phyloP scores from a whole-genome alignment of 2,113 vertebrate genomes.

The Loxodonta africana region DNA sequence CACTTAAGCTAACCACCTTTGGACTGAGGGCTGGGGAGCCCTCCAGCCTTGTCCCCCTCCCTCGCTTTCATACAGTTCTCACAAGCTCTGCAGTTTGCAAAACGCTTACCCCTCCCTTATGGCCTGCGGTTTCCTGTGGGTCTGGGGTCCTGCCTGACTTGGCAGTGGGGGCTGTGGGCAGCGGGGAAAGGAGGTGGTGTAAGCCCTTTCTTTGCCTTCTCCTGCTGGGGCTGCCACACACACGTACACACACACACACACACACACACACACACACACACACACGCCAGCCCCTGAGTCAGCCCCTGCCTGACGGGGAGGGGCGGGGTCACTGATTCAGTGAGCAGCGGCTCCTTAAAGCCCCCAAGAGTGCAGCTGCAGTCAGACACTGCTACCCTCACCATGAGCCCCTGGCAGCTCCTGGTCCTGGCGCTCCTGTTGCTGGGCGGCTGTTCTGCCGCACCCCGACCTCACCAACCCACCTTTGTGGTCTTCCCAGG shows the following conservation, averaged over 20 bases:
- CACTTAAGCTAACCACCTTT: not conserved
- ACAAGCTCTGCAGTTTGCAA: constrained; percentile 75
- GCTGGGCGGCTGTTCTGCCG: constrained; percentile 40
- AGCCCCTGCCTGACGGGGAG: not conserved
- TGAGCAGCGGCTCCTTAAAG: constrained; percentile 68
- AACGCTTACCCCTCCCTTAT: constrained; percentile 63
- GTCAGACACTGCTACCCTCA: constrained; percentile 59
- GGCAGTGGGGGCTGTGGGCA: constrained; percentile 54
- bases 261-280: constrained; percentile 35
- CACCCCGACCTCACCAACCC: constrained; percentile 10
- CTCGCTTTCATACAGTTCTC: constrained; percentile 44
- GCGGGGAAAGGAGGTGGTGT: constrained; percentile 63
- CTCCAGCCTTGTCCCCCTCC: not conserved
- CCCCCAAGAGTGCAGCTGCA: constrained; percentile 16
- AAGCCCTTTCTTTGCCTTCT: constrained; percentile 68
- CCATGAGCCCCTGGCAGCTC: constrained; percentile 71
- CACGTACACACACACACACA: not conserved
- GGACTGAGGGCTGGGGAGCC: not conserved
- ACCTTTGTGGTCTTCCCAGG: not conserved
- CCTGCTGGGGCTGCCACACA: constrained; percentile 32
- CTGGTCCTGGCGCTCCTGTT: constrained; percentile 60
- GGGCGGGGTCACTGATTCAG: constrained; percentile 75
- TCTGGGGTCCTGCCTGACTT: constrained; percentile 78
- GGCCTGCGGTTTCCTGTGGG: constrained; percentile 85
- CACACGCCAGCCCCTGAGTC: constrained; percentile 70